These are phyloP conservation scores for Mormoops blainvillei DNA, from an alignment of 2,113 vertebrate genomes.

Conservation along the genomic window DNA sequence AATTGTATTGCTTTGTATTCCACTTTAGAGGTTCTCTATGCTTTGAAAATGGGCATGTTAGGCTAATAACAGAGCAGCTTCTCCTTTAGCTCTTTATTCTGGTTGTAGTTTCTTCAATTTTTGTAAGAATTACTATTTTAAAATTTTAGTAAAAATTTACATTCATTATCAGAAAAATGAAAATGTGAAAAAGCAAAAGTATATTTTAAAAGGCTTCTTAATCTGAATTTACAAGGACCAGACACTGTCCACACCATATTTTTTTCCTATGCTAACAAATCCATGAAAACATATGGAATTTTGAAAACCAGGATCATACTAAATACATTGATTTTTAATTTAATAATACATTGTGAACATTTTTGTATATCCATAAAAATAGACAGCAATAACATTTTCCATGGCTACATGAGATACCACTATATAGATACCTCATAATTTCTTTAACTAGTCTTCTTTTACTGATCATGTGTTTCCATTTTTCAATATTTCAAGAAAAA, in stretches of 20 bases:
- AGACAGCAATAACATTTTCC: background rate
- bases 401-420: background rate
- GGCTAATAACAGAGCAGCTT: background rate
- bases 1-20: background rate
- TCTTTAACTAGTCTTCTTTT: background rate
- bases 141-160: background rate
- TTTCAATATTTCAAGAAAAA: constrained; percentile 18
- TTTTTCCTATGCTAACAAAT: background rate
- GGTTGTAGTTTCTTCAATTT: background rate
- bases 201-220: background rate
- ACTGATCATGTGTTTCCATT: background rate
- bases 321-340: background rate
- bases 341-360: background rate
- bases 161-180: background rate
- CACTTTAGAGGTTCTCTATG: background rate
- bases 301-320: background rate
- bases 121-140: background rate
- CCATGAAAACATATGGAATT: background rate
- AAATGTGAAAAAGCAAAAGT: background rate
- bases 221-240: background rate
- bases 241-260: background rate
- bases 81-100: background rate
- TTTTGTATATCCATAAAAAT: background rate
- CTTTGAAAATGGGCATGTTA: background rate
- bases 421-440: background rate